These are phyloP conservation scores for Zaprionus africanus DNA, from an alignment of 1,140 invertebrate species.

Conservation along the genomic window DNA sequence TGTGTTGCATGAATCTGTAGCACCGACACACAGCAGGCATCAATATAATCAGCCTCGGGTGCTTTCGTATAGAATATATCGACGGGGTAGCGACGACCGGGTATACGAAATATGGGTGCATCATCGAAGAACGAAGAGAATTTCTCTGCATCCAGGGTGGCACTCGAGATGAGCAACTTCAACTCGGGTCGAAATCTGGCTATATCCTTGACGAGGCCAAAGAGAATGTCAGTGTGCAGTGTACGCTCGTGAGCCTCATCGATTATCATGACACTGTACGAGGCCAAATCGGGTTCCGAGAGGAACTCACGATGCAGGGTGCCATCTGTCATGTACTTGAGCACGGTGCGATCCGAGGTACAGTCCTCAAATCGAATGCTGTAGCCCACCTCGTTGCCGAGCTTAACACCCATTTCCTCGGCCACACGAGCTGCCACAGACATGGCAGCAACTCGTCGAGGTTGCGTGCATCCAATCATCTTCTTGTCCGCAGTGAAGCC, in stretches of 20 bases:
- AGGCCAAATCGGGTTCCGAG: constrained; percentile 96
- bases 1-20: constrained; percentile 97
- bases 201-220: constrained; percentile 99
- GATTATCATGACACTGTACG: constrained; percentile 99
- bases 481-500: constrained; percentile 93
- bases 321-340: constrained; percentile 99
- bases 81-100: constrained; percentile 91
- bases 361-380: constrained; percentile 99
- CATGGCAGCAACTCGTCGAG: constrained; percentile 98
- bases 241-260: constrained; percentile 99
- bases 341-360: constrained; percentile 96
- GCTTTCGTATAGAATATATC: constrained; percentile 99
- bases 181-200: constrained; percentile 96
- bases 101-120: constrained; percentile 98
- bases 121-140: constrained; percentile 99
- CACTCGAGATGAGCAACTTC: constrained; percentile 98
- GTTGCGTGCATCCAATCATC: constrained; percentile 97
- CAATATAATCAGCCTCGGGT: constrained; percentile 99
- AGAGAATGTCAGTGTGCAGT: constrained; percentile 98
- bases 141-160: constrained; percentile 98
- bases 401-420: constrained; percentile 99
- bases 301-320: constrained; percentile 98
- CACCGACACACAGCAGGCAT: constrained; percentile 97
- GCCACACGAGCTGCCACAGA: constrained; percentile 98
- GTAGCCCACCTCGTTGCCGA: constrained; percentile 99